Evolutionary conservation across 1,140 invertebrate genomes (phyloP).

Genomic region (Adoxophyes honmai): DNA sequence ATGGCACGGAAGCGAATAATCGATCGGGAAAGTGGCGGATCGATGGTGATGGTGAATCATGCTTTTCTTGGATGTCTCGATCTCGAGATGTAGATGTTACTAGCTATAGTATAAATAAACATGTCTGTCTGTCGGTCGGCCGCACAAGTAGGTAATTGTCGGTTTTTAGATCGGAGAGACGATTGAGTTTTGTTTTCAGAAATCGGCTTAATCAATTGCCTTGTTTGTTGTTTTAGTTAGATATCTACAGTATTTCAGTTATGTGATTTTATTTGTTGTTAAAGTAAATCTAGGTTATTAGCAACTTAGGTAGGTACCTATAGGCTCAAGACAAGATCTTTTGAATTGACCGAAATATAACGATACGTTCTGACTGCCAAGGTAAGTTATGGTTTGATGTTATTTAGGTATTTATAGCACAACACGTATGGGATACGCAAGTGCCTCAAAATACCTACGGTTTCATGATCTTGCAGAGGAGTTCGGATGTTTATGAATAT

Average conservation of each 20-base stretch:
- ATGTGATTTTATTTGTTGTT: constrained; percentile 24
- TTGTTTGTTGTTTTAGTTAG: constrained; percentile 29
- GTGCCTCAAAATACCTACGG: too few relatives aligned
- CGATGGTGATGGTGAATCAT: constrained; percentile 38
- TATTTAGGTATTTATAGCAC: too few relatives aligned
- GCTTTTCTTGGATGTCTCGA: constrained; percentile 6
- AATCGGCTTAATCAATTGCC: too few relatives aligned
- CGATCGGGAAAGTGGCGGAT: constrained; percentile 32
- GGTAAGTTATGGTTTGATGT: too few relatives aligned
- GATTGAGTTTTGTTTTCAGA: constrained; percentile 8
- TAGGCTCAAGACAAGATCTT: too few relatives aligned
- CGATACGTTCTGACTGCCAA: too few relatives aligned
- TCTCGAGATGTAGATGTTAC: constrained; percentile 23
- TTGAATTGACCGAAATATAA: too few relatives aligned
- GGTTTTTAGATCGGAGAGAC: background rate
- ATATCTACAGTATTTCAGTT: constrained; percentile 13
- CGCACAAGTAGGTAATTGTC: background rate
- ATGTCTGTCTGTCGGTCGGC: constrained; percentile 16
- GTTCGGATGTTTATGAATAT: too few relatives aligned
- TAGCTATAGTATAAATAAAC: constrained; percentile 36
- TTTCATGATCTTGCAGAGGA: too few relatives aligned
- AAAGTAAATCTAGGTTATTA: background rate
- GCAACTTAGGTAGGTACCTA: background rate
- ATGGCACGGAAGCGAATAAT: constrained; percentile 19
- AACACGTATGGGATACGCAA: too few relatives aligned